Evolutionary conservation across 2,888 invertebrate species (phyloP).

Genomic region (Philaethria dido): DNA sequence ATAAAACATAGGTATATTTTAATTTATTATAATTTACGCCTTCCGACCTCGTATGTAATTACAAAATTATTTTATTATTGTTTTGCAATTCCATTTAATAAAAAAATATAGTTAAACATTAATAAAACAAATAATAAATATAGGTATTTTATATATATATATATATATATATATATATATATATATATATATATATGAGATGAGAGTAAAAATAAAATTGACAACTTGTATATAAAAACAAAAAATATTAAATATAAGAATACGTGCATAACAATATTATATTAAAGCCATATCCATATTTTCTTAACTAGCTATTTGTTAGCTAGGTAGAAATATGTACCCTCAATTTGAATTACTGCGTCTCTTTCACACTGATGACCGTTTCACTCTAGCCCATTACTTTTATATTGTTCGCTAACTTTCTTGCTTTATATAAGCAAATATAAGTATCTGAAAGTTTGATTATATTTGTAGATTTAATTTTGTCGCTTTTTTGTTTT

Average conservation of each 20-base stretch:
- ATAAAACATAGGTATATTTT: too few relatives aligned
- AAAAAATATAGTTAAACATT: too few relatives aligned
- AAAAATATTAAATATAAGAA: not conserved
- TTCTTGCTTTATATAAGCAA: constrained; percentile 84
- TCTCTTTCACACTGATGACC: constrained; percentile 65
- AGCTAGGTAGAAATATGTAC: constrained; percentile 84
- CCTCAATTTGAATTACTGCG: constrained; percentile 80
- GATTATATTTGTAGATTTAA: constrained; percentile 79
- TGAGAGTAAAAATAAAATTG: not conserved
- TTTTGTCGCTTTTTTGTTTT: constrained; percentile 19
- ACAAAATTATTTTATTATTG: too few relatives aligned
- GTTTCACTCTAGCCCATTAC: constrained; percentile 80
- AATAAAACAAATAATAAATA: too few relatives aligned
- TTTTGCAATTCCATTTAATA: too few relatives aligned
- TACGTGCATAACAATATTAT: constrained; percentile 2
- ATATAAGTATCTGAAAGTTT: constrained; percentile 84
- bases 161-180: too few relatives aligned
- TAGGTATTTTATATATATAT: too few relatives aligned
- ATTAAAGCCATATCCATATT: constrained; percentile 68
- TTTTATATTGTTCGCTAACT: constrained; percentile 85
- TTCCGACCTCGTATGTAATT: too few relatives aligned
- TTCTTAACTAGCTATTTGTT: constrained; percentile 80
- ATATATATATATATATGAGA: too few relatives aligned
- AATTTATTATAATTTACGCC: too few relatives aligned
- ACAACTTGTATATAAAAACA: too few relatives aligned